phyloP scores from a whole-genome alignment of 1,140 invertebrate species.

The Littorina saxatilis region DNA sequence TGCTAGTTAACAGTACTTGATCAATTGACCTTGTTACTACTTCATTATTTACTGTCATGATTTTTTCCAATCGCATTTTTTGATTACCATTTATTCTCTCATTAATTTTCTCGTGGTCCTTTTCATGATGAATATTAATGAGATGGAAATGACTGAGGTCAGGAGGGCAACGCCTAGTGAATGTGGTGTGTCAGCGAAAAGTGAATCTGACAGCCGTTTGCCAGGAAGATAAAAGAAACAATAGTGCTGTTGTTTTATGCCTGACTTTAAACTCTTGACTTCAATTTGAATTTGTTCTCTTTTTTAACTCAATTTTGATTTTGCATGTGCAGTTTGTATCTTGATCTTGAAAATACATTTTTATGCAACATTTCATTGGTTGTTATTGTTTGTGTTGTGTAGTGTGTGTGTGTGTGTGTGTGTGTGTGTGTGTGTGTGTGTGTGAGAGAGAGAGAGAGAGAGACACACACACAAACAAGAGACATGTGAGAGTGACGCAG shows the following conservation, averaged over 20 bases:
- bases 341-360: conserved; percentile 33
- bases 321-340: conserved; percentile 40
- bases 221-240: neutral
- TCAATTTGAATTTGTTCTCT: neutral
- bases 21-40: neutral
- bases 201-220: neutral
- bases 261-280: conserved; percentile 22
- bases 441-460: neutral
- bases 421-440: neutral
- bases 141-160: conserved; percentile 1
- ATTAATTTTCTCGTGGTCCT: neutral
- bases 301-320: conserved; percentile 27
- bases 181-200: neutral
- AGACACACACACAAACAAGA: neutral
- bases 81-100: no score
- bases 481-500: no score
- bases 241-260: conserved; percentile 19
- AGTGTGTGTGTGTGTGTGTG: neutral
- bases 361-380: conserved; percentile 29
- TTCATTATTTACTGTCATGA: no score
- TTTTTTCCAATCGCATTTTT: no score
- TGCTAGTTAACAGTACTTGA: neutral
- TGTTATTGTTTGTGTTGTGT: neutral
- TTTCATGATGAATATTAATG: neutral
- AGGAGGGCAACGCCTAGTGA: neutral